Percentiles rank a stretch among this genome's conserved stretches.
Conservation (phyloP, 2,113 vertebrate genomes). For the Clupea harengus region DNA sequence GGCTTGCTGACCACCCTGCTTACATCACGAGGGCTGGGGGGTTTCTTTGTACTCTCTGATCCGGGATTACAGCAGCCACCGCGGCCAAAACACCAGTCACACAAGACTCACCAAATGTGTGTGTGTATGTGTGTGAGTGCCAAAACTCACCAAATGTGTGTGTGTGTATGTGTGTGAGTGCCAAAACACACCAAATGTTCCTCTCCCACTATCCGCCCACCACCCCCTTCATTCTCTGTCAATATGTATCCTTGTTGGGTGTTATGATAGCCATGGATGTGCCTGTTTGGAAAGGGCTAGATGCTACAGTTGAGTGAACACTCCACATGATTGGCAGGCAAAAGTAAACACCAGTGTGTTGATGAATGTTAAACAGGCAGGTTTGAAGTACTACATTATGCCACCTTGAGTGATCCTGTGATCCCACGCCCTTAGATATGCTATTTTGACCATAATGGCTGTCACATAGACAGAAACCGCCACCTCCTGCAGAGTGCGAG, state of each 20-base stretch:
- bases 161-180: background rate
- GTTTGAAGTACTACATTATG: background rate
- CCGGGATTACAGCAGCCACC: constrained; percentile 62
- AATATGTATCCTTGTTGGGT: background rate
- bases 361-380: constrained; percentile 5
- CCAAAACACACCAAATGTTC: background rate
- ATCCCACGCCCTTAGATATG: too few relatives aligned
- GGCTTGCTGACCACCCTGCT: constrained; percentile 34
- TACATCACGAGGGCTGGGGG: constrained; percentile 61
- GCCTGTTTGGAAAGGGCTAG: background rate
- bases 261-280: background rate
- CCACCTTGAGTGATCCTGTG: too few relatives aligned
- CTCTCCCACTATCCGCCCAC: background rate
- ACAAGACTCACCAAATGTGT: background rate
- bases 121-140: background rate
- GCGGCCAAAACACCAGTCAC: background rate
- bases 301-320: background rate
- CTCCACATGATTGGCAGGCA: background rate
- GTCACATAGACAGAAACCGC: too few relatives aligned
- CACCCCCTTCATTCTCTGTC: too few relatives aligned
- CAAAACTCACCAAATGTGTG: background rate
- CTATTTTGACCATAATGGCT: too few relatives aligned
- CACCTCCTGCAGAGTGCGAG: too few relatives aligned
- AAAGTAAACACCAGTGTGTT: background rate
- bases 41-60: constrained; percentile 67